These are phyloP conservation scores for Dendrolimus houi DNA, from an alignment of 2,888 invertebrate genomes.

Conservation along the genomic window DNA sequence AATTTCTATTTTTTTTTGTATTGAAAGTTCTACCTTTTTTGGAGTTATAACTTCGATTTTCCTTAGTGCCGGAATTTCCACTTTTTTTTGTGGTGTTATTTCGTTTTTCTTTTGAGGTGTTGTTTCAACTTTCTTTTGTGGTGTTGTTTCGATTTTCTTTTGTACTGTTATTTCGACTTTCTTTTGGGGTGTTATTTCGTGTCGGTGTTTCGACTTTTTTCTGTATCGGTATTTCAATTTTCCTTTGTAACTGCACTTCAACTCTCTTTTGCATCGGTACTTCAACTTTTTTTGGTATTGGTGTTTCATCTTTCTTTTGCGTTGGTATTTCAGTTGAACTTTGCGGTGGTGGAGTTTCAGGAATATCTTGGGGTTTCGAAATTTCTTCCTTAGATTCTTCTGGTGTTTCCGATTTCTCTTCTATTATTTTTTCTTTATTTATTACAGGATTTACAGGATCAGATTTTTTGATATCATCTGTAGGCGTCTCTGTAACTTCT, in stretches of 20 bases:
- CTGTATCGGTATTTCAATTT: neutral
- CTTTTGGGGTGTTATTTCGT: neutral
- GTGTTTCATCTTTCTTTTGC: conserved; percentile 7
- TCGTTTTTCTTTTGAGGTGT: neutral
- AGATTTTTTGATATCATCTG: conserved; percentile 28
- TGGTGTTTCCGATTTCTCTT: conserved; percentile 22
- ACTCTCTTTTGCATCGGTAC: neutral
- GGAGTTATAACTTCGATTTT: conserved; percentile 18
- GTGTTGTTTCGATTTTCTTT: conserved; percentile 8
- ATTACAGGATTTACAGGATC: conserved; percentile 18
- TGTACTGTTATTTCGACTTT: neutral
- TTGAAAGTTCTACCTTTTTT: conserved; percentile 22
- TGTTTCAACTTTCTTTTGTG: conserved; percentile 7
- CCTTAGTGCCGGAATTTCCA: conserved; percentile 1
- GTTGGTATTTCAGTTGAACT: conserved; percentile 5
- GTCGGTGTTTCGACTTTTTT: conserved; percentile 5
- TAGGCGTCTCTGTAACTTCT: conserved; percentile 20
- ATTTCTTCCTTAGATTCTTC: conserved; percentile 34
- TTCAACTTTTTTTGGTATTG: too few species aligned
- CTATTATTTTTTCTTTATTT: conserved; percentile 22
- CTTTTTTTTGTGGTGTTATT: neutral
- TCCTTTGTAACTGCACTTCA: neutral
- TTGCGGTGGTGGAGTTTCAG: conserved; percentile 41
- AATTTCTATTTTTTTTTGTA: conserved; percentile 20
- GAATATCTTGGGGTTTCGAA: conserved; percentile 30